phyloP scores from a whole-genome alignment of 2,888 invertebrate genomes.

The Silvanus unidentatus region DNA sequence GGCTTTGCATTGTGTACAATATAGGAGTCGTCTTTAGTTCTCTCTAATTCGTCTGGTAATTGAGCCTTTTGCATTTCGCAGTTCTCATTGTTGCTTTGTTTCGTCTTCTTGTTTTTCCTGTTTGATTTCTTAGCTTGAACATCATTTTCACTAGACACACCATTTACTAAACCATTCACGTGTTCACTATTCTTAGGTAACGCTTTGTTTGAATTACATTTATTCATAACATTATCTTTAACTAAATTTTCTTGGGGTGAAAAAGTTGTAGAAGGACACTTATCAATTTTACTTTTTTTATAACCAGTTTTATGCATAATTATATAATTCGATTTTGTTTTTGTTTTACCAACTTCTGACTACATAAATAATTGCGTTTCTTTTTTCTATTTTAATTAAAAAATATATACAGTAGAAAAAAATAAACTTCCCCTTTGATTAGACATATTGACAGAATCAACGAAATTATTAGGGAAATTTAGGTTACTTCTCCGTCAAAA shows the following conservation, averaged over 20 bases:
- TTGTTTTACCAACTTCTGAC: no score
- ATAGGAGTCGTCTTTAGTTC: conserved; percentile 7
- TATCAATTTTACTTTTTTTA: conserved; percentile 27
- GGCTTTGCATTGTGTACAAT: conserved; percentile 11
- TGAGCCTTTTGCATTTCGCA: no score
- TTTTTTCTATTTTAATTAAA: no score
- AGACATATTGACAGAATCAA: conserved; percentile 1
- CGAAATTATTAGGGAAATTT: neutral
- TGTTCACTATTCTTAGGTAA: conserved; percentile 9
- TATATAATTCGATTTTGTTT: neutral
- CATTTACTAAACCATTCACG: conserved; percentile 24
- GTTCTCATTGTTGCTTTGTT: no score
- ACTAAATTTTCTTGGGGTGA: conserved; percentile 12
- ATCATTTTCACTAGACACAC: conserved; percentile 5
- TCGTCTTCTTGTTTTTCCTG: no score
- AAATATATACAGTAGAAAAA: neutral
- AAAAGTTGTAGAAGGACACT: conserved; percentile 19
- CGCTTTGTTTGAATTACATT: conserved; percentile 21
- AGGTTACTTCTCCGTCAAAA: neutral
- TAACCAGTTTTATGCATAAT: conserved; percentile 26
- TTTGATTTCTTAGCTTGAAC: no score
- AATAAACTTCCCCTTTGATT: conserved; percentile 1
- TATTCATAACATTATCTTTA: conserved; percentile 19
- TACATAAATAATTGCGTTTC: no score
- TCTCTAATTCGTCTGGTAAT: neutral